Base-by-base conservation (phyloP, 2,797 vertebrate genomes). In the Eulemur mongoz region DNA sequence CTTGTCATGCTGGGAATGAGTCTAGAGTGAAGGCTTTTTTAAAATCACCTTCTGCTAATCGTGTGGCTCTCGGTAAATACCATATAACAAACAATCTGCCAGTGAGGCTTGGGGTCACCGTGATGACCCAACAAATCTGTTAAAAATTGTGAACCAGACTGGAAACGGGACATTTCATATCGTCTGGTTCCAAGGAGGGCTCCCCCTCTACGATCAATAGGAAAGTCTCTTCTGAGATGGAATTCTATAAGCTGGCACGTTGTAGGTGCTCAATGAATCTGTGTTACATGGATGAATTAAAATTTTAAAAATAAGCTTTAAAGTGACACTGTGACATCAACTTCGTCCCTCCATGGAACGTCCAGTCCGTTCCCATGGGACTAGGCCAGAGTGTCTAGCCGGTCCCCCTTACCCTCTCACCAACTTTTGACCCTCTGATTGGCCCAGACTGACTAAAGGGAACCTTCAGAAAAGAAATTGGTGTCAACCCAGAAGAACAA, bases 121-220 rank as follows among this genome's bases (percentile, higher is more conserved):
- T 4, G 20, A 54, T 40, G 86, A 94, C 91, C 91, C 27, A 25
- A 75, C 32, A 57, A 81, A 95, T 87, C 92, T 91, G 91, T 91
- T 40, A 50, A 81, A 93, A 72, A 88, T 38, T 5, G 11, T 61
- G 91, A 95, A 85, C 90, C 93, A 95, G 94, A 63, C 93, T 78
- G 72, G 67, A 94, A 94, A 91, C 93, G 85, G 80, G 75, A 69
- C 67, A 45, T 45, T n/a, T 72, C 76, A 32, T 22, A 69, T 57
- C 0, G 0, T 57, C 85, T 84, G 75, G 80, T 91, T 65, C 80
- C 61, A 72, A 73, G 50, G 25, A 54, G 67, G 59, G n/a, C 85
- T 59, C 17, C 32, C 79, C 45, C 59, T 94, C 80, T 22, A 5
- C 0, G 0, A 78, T 81, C 8, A 11, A 15, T n/a, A 50, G 13